A percentile compares a stretch with the other conserved stretches of the same genome.
Conservation (phyloP, 1,140 invertebrate genomes). For the Belonocnema kinseyi region DNA sequence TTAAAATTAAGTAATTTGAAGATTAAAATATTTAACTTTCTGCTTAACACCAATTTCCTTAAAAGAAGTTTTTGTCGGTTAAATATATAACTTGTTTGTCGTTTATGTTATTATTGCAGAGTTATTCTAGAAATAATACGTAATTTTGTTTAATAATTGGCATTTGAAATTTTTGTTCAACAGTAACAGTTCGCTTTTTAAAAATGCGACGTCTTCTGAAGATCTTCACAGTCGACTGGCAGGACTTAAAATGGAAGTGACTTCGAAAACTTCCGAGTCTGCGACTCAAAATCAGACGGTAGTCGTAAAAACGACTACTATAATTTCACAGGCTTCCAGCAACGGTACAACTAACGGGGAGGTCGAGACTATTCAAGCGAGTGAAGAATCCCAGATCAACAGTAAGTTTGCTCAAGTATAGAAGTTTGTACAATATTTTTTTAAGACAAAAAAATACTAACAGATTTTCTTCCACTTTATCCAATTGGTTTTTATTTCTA, state of each 20-base stretch:
- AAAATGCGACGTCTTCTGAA: slow-evolving; percentile 72
- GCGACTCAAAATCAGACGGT: slow-evolving; percentile 72
- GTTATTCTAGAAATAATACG: no score
- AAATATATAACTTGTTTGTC: no score
- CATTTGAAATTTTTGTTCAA: slow-evolving; percentile 40
- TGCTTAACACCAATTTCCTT: no score
- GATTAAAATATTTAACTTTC: no score
- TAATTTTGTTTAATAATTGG: background rate
- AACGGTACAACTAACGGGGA: slow-evolving; percentile 72
- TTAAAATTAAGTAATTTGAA: no score
- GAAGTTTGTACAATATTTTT: background rate
- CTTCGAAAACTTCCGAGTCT: slow-evolving; percentile 72
- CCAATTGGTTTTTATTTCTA: slow-evolving; percentile 2
- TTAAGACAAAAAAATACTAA: background rate
- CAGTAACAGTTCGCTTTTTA: slow-evolving; percentile 75
- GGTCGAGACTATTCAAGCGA: slow-evolving; percentile 68
- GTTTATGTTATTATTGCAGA: no score
- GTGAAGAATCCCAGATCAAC: slow-evolving; percentile 69
- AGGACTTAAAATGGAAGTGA: slow-evolving; percentile 75
- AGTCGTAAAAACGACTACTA: slow-evolving; percentile 72
- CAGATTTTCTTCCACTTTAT: slow-evolving; percentile 20
- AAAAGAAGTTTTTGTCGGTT: no score
- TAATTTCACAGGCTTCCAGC: slow-evolving; percentile 70
- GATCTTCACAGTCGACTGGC: slow-evolving; percentile 71
- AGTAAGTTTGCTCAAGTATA: slow-evolving; percentile 63